Percentiles rank a stretch among this genome's conserved stretches.
phyloP scores from a whole-genome alignment of 2,797 vertebrate genomes.

The Emys orbicularis region DNA sequence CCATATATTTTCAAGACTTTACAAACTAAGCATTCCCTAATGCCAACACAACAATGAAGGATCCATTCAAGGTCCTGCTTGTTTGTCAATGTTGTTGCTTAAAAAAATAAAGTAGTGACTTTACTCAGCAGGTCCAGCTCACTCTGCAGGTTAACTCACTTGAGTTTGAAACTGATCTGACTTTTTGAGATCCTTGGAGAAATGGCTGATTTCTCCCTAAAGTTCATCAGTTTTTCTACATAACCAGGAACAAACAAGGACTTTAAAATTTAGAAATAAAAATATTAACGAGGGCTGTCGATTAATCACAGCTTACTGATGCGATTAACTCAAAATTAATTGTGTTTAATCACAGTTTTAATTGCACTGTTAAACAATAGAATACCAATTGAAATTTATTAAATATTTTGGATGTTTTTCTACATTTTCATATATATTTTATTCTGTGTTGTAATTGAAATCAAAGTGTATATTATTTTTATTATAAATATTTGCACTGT shows the following conservation, averaged over 20 bases:
- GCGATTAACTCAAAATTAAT: too few relatives aligned
- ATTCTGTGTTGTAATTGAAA: too few relatives aligned
- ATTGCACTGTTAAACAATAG: too few relatives aligned
- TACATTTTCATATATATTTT: too few relatives aligned
- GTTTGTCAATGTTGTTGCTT: neutral
- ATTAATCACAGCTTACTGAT: too few relatives aligned
- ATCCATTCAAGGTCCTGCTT: neutral
- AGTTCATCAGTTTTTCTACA: neutral
- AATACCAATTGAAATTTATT: too few relatives aligned
- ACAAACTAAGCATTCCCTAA: neutral
- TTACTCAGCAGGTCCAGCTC: neutral
- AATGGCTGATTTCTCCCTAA: neutral
- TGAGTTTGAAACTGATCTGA: neutral
- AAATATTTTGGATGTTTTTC: too few relatives aligned
- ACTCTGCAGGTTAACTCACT: neutral
- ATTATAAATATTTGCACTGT: too few relatives aligned
- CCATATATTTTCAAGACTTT: neutral
- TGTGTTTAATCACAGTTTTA: too few relatives aligned
- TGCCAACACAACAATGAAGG: neutral
- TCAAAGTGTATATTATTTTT: too few relatives aligned
- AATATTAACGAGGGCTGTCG: neutral
- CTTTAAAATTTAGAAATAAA: neutral
- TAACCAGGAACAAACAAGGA: neutral
- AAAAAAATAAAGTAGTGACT: neutral
- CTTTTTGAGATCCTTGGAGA: neutral